Conservation (phyloP, 2,888 invertebrate genomes). For the Plutella xylostella region DNA sequence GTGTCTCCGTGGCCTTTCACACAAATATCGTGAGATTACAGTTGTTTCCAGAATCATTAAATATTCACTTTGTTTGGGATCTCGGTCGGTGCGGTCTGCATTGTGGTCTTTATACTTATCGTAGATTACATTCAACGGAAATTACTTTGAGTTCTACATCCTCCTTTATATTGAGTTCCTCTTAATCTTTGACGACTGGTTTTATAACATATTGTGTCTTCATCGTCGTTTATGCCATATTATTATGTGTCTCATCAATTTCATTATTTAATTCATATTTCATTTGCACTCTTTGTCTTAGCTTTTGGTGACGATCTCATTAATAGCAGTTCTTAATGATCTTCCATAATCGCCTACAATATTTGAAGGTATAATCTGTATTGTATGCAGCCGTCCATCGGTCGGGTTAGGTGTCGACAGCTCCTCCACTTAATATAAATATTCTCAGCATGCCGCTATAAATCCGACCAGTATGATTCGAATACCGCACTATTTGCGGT, state of each 20-base stretch:
- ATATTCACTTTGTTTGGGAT: slow-evolving; percentile 22
- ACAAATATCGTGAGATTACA: slow-evolving; percentile 40
- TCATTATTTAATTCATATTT: too few relatives aligned
- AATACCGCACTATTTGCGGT: slow-evolving; percentile 37
- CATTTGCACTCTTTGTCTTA: too few relatives aligned
- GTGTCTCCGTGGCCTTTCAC: slow-evolving; percentile 51
- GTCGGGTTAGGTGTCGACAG: slow-evolving; percentile 63
- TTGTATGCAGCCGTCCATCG: slow-evolving; percentile 57
- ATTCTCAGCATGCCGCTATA: slow-evolving; percentile 57
- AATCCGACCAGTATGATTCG: slow-evolving; percentile 48
- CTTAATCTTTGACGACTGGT: not conserved
- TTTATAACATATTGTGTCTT: not conserved
- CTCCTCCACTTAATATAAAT: slow-evolving; percentile 67
- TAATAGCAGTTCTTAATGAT: too few relatives aligned
- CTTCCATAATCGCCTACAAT: too few relatives aligned
- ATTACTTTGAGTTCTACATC: not conserved
- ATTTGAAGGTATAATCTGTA: slow-evolving; percentile 16
- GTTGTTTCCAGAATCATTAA: slow-evolving; percentile 28
- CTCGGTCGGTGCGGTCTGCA: not conserved
- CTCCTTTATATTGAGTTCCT: not conserved
- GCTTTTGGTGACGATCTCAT: too few relatives aligned
- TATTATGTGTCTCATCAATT: not conserved
- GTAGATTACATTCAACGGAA: not conserved
- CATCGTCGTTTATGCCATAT: not conserved
- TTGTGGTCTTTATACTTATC: not conserved